Conservation (phyloP, 2,113 vertebrate genomes). For the Pangasianodon gigas region DNA sequence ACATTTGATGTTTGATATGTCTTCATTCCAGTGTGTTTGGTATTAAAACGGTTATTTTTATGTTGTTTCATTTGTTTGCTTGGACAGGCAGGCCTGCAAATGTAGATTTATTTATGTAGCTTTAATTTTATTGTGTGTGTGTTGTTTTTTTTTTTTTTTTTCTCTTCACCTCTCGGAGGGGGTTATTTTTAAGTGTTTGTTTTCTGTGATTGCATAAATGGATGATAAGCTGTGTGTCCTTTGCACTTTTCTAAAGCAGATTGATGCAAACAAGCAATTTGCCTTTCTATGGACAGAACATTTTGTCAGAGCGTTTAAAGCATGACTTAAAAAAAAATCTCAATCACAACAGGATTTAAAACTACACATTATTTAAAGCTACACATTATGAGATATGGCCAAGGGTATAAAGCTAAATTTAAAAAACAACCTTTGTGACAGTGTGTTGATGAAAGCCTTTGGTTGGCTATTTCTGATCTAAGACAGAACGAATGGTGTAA, state of each 20-base stretch:
- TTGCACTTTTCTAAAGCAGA: constrained; percentile 72
- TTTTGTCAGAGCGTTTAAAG: constrained; percentile 46
- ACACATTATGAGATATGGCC: neutral
- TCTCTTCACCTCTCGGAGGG: constrained; percentile 18
- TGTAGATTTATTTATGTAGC: constrained; percentile 71
- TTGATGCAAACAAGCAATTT: constrained; percentile 64
- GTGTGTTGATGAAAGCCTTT: neutral
- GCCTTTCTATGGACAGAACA: constrained; percentile 58
- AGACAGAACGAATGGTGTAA: neutral
- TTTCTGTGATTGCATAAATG: constrained; percentile 58
- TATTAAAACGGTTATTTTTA: constrained; percentile 28
- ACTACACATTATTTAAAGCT: neutral
- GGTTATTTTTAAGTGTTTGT: constrained; percentile 44
- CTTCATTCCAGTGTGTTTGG: constrained; percentile 63
- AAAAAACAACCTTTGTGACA: constrained; percentile 19
- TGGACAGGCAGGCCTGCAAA: constrained; percentile 79
- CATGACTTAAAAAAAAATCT: constrained; percentile 17
- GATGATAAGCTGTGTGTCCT: constrained; percentile 65
- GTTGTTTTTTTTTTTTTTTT: constrained; percentile 5
- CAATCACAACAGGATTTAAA: constrained; percentile 20
- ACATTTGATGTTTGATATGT: constrained; percentile 2
- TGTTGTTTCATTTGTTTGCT: constrained; percentile 58
- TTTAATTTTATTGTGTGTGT: constrained; percentile 44
- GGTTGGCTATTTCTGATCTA: neutral
- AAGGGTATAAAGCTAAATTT: constrained; percentile 28